Evolutionary conservation across 2,797 vertebrate genomes (phyloP), one percentile per base, ranked within the genome.

Genomic region (Lacerta viridis): DNA sequence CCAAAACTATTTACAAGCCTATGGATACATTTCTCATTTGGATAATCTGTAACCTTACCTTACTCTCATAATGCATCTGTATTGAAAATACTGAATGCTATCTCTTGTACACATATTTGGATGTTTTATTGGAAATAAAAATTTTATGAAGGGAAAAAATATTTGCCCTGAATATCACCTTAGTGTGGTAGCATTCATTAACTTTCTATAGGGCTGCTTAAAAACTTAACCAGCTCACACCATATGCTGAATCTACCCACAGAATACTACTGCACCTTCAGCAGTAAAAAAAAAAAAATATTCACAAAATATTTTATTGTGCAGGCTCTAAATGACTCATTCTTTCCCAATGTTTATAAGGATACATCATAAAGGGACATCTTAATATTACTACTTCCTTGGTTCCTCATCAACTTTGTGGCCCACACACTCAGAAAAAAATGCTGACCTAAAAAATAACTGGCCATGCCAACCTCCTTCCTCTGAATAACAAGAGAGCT

Each of bases 391-490:
- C n/a, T 86, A 41, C 85, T n/a, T 87, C 82, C 77, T 55, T 33
- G 23, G 41, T 20, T 81, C 74, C 27, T 36, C 78, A 82, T 25
- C 72, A 89, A 76, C 83, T 43, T 68, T 36, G 20, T 68, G 46
- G 68, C 18, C 77, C 77, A 50, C 46, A 50, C 46, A 50, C 46
- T 50, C 10, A 55, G 4, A 55, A 55, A 55, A 80, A 78, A 33
- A 66, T 36, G 75, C 2, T 39, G 18, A 78, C 10, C 61, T 43
- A 86, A 55, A 79, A 81, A 86, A 93, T 90, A 81, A 18, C 23
- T 29, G 33, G 18, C n/a, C 20, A 36, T 75, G 18, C 43, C 50
- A 77, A 33, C 9, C 33, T 77, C 25, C 78, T 59, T 59, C 29
- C n/a, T 69, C 81, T 79, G 23, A 89, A 82, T 17, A 68, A 5